phyloP scores from a whole-genome alignment of 2,888 invertebrate genomes.

The Callosobruchus maculatus region DNA sequence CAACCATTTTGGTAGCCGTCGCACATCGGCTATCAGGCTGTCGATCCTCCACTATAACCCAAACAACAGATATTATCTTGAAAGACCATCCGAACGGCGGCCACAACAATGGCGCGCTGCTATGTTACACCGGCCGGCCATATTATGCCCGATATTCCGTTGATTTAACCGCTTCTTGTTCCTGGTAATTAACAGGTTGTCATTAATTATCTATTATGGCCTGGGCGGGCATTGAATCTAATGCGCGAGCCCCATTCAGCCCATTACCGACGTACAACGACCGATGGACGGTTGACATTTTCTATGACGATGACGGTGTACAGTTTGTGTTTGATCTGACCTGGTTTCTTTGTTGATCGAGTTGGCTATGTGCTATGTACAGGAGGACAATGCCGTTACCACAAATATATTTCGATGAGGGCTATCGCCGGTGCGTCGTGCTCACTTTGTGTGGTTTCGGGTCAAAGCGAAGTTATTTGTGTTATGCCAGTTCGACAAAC shows the following conservation, averaged over 20 bases:
- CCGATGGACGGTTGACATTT: neutral
- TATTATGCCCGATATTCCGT: neutral
- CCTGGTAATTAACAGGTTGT: neutral
- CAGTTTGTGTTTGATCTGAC: neutral
- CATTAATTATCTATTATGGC: neutral
- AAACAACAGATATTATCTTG: neutral
- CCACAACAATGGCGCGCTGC: neutral
- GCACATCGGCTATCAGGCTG: neutral
- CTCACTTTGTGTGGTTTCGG: too few relatives aligned
- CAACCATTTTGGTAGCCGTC: neutral
- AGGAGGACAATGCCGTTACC: neutral
- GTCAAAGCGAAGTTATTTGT: too few relatives aligned
- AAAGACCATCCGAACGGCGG: neutral
- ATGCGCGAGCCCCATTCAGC: neutral
- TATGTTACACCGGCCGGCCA: neutral
- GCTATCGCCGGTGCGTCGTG: too few relatives aligned
- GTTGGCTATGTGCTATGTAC: neutral
- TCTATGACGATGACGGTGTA: neutral
- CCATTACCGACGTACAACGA: neutral
- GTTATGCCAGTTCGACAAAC: too few relatives aligned
- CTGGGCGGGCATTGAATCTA: neutral
- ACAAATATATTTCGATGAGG: neutral
- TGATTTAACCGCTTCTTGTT: neutral
- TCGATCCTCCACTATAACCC: neutral
- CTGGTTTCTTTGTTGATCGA: neutral